These are phyloP conservation scores for Microtus richardsoni DNA, from an alignment of 2,113 vertebrate genomes.

Conservation along the genomic window DNA sequence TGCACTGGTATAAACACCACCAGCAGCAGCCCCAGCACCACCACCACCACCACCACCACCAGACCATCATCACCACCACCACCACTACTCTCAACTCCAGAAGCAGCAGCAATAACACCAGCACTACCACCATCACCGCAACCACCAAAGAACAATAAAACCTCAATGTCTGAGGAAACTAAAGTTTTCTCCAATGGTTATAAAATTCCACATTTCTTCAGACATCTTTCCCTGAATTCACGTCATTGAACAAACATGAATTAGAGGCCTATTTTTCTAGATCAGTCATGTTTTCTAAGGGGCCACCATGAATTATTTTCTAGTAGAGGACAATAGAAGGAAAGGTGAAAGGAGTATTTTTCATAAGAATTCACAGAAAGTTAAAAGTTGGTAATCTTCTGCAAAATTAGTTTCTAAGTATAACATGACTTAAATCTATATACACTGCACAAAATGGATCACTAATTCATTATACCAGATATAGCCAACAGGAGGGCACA, in stretches of 20 bases:
- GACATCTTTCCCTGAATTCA: neutral
- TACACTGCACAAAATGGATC: neutral
- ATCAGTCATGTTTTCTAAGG: neutral
- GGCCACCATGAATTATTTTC: neutral
- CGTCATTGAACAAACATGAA: neutral
- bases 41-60: neutral
- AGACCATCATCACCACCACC: too few relatives aligned
- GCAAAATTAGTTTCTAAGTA: neutral
- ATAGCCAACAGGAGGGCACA: neutral
- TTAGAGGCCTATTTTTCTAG: neutral
- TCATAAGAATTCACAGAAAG: neutral
- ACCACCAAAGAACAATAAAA: neutral
- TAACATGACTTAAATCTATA: neutral
- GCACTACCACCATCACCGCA: neutral
- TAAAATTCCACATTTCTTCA: neutral
- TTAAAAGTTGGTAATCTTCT: neutral
- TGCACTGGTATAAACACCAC: too few relatives aligned
- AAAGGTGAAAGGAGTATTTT: neutral
- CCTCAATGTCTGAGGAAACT: neutral
- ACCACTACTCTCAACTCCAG: neutral
- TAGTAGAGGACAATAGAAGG: neutral
- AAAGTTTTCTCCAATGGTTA: neutral
- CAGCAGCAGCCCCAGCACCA: fast-evolving
- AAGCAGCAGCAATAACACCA: neutral
- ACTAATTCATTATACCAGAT: neutral